A percentile compares a stretch with the other conserved stretches of the same genome.
Conservation (phyloP, 1,140 invertebrate species). For the Cardiocondyla obscurior region DNA sequence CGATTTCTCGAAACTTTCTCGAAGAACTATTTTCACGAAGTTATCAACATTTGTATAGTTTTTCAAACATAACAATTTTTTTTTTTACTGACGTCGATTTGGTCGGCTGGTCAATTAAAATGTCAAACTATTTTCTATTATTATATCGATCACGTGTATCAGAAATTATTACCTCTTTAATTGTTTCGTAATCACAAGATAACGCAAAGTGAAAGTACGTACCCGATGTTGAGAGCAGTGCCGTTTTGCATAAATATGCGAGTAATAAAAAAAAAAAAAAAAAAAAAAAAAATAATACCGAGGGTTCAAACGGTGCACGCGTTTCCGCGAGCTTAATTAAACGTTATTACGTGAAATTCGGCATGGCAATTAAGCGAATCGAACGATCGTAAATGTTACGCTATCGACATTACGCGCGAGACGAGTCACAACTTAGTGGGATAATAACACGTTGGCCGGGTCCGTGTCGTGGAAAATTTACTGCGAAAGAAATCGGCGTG, state of each 20-base stretch:
- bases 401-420: conserved; percentile 4
- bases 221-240: not conserved
- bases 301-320: not conserved
- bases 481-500: conserved; percentile 39
- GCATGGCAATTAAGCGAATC: conserved; percentile 18
- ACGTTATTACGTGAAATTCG: conserved; percentile 21
- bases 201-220: not conserved
- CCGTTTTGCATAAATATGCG: not conserved
- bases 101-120: not conserved
- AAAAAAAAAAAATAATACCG: too few species aligned
- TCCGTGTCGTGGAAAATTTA: conserved; percentile 41
- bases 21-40: too few species aligned
- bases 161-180: not conserved
- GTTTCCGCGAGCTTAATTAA: conserved; percentile 1
- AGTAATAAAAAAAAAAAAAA: not conserved
- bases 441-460: conserved; percentile 7
- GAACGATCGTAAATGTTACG: conserved; percentile 25
- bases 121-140: not conserved
- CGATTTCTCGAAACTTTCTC: conserved; percentile 20
- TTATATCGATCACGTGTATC: not conserved
- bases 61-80: not conserved
- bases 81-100: not conserved
- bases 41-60: not conserved
- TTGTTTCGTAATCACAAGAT: not conserved
- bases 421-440: conserved; percentile 22